Base-by-base conservation (phyloP, 1,140 invertebrate species). In the Asobara japonica region DNA sequence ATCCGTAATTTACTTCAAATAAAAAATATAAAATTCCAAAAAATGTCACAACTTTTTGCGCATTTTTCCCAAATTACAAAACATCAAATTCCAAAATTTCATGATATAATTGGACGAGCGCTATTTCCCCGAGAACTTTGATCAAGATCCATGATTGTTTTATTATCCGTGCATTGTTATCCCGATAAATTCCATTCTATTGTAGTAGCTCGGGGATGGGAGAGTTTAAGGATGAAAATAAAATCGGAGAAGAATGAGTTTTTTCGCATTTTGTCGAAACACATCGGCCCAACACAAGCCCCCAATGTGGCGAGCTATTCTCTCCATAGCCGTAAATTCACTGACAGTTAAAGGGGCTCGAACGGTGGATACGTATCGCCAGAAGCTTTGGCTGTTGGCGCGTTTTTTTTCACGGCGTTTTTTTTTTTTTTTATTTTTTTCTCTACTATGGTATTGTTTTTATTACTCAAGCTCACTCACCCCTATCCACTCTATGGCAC, bases 321-420 rank as follows among this genome's bases (percentile, higher is more conserved):
- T 62, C 31, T 62, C 27, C 60, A 62, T 16, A 31, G 13, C 25
- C 27, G 29, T 62, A 62, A 62, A 62, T 62, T 62, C 13, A 30
- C 25, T 31, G 60, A 62, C 60, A 62, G 60, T 62, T 62, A 62
- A 62, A 62, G 60, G 60, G 60, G 29, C 60, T 62, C 60, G 29
- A 62, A 62, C 60, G 60, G 51, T 56, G 51, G 51, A 56, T 25
- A 56, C 51, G 51, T 3, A 56, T n/a, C n/a, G n/a, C 51, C 20
- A 25, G 51, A 56, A 27, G 51, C 51, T 56, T 56, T 56, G 22
- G 51, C 51, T 56, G 51, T 56, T 56, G 5, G 25, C 51, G 51
- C 51, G 5, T 56, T n/a, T n/a, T n/a, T n/a, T n/a, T n/a, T n/a
- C n/a, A n/a, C n/a, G n/a, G n/a, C n/a, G n/a, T n/a, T n/a, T n/a